These are phyloP conservation scores for Musca vetustissima DNA, from an alignment of 1,140 invertebrate species.

Conservation along the genomic window DNA sequence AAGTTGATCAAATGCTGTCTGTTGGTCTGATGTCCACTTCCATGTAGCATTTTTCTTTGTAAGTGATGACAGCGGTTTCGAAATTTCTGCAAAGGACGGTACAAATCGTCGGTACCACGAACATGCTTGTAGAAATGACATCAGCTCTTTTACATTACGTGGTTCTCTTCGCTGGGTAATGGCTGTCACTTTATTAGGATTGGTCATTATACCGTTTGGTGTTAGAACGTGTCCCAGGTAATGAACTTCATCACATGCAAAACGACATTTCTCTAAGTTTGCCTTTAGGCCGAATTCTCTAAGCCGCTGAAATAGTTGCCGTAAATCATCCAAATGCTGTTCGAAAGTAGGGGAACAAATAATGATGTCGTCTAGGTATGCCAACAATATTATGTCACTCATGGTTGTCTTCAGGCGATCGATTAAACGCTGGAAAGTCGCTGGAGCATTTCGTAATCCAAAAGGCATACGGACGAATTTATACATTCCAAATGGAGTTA, in stretches of 20 bases:
- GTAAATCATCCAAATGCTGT: conserved; percentile 46
- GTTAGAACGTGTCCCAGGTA: conserved; percentile 31
- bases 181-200: conserved; percentile 29
- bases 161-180: background rate
- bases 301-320: conserved; percentile 22
- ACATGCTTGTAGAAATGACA: conserved; percentile 32
- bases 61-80: conserved; percentile 16
- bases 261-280: conserved; percentile 22
- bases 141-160: conserved; percentile 25
- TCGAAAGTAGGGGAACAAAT: conserved; percentile 48
- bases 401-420: conserved; percentile 36
- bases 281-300: conserved; percentile 29
- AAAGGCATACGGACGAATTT: too few relatives aligned
- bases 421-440: conserved; percentile 39
- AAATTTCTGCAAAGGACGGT: conserved; percentile 1
- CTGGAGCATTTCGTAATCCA: conserved; percentile 34
- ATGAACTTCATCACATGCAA: conserved; percentile 22
- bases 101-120: conserved; percentile 36
- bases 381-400: conserved; percentile 35
- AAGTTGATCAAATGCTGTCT: conserved; percentile 40
- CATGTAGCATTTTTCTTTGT: conserved; percentile 11
- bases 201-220: conserved; percentile 27
- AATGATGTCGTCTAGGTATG: conserved; percentile 57
- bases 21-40: conserved; percentile 37
- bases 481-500: too few relatives aligned